Conservation (phyloP, 2,888 invertebrate species). For the Tyria jacobaeae region DNA sequence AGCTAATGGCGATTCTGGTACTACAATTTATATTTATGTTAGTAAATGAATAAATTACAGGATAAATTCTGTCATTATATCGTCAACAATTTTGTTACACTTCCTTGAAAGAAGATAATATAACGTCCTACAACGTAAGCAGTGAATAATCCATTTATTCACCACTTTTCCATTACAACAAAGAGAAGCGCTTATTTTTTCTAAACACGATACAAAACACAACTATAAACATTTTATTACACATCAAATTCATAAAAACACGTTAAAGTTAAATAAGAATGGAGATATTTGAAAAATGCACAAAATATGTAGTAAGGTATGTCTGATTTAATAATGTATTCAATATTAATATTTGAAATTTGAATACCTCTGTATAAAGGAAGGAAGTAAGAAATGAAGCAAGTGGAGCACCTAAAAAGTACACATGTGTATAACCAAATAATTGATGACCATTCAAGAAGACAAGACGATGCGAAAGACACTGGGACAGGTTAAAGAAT, state of each 20-base stretch:
- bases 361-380: no score
- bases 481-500: no score
- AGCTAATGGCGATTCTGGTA: conserved; percentile 43
- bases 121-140: not conserved
- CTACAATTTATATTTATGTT: conserved; percentile 15
- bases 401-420: no score
- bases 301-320: not conserved
- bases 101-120: not conserved
- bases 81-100: not conserved
- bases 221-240: not conserved
- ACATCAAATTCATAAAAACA: not conserved
- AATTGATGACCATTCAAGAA: no score
- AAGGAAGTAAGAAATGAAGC: no score
- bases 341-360: no score
- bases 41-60: not conserved
- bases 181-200: not conserved
- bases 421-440: no score
- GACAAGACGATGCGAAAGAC: no score
- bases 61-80: not conserved
- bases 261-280: not conserved
- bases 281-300: not conserved
- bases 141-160: not conserved
- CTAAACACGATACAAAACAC: not conserved
- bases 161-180: no score
- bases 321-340: no score